phyloP scores from a whole-genome alignment of 2,888 invertebrate species.

The Acanthosepion lycidas region DNA sequence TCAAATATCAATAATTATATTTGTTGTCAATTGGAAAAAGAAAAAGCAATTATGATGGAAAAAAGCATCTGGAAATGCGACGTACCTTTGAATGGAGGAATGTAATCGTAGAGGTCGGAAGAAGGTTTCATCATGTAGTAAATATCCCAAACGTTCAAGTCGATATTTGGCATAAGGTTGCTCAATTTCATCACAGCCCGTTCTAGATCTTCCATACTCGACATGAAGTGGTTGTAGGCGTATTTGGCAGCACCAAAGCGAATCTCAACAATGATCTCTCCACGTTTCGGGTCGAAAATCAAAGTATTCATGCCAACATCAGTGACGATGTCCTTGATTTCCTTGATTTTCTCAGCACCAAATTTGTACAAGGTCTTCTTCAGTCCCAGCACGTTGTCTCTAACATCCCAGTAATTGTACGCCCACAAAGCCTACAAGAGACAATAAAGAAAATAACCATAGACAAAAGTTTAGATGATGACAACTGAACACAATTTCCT shows the following conservation, averaged over 20 bases:
- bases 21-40: background rate
- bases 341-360: slow-evolving; percentile 53
- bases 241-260: background rate
- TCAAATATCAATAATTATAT: background rate
- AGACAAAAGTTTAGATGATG: background rate
- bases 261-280: slow-evolving; percentile 69
- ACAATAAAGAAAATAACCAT: background rate
- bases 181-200: background rate
- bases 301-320: slow-evolving; percentile 67
- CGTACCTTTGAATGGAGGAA: slow-evolving; percentile 83
- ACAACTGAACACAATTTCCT: background rate
- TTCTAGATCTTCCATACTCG: background rate
- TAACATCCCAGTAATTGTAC: slow-evolving; percentile 62
- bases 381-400: slow-evolving; percentile 55
- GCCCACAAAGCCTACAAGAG: slow-evolving; percentile 59
- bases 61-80: background rate
- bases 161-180: slow-evolving; percentile 50
- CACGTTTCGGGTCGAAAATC: slow-evolving; percentile 68
- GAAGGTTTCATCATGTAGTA: slow-evolving; percentile 86
- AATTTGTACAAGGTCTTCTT: slow-evolving; percentile 54
- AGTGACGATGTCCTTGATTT: slow-evolving; percentile 59
- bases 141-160: slow-evolving; percentile 82
- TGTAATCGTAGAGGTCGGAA: slow-evolving; percentile 83
- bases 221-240: background rate
- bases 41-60: background rate